A percentile compares a stretch with the other conserved stretches of the same genome.
phyloP scores from a whole-genome alignment of 2,888 invertebrate species.

The Amorpha juglandis region DNA sequence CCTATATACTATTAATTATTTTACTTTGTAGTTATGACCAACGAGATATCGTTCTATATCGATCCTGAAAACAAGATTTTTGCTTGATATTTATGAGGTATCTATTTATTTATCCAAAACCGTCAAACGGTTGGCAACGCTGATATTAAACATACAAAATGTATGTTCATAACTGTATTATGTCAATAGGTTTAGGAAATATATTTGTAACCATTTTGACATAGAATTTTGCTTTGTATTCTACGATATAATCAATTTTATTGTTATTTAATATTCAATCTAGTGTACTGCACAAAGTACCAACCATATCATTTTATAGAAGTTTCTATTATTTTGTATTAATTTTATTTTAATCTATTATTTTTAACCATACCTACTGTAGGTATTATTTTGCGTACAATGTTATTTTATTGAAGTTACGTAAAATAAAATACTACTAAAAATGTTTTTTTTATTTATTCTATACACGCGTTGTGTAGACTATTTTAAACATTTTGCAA shows the following conservation, averaged over 20 bases:
- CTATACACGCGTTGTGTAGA: too few relatives aligned
- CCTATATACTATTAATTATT: neutral
- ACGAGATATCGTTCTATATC: too few relatives aligned
- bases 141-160: neutral
- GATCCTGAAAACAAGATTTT: too few relatives aligned
- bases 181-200: neutral
- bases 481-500: too few relatives aligned
- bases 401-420: slow-evolving; percentile 16
- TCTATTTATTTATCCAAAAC: neutral
- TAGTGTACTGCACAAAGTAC: slow-evolving; percentile 17
- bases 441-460: neutral
- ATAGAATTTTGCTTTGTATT: neutral
- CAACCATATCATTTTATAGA: neutral
- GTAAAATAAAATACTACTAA: slow-evolving; percentile 5
- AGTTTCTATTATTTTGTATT: neutral
- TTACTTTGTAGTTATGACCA: too few relatives aligned
- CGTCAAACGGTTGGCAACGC: slow-evolving; percentile 8
- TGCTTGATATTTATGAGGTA: neutral
- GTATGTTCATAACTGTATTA: too few relatives aligned
- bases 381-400: slow-evolving; percentile 5
- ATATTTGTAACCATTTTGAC: neutral
- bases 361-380: neutral
- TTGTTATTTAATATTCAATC: neutral
- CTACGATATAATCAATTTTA: neutral
- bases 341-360: neutral